These are phyloP conservation scores for Empis livida DNA, from an alignment of 2,888 invertebrate genomes.

Conservation along the genomic window DNA sequence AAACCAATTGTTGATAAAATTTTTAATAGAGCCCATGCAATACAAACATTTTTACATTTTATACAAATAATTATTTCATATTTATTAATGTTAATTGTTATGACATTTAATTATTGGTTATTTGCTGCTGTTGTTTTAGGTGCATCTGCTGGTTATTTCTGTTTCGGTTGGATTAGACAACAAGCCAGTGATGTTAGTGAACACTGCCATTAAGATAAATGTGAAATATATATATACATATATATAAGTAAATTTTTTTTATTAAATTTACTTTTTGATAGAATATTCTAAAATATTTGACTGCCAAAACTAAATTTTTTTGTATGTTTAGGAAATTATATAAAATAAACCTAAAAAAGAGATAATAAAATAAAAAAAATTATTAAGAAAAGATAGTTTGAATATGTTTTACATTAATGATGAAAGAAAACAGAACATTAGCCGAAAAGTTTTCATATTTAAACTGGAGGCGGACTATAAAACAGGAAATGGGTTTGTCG, in stretches of 20 bases:
- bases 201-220: conserved; percentile 24
- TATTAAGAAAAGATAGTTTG: no score
- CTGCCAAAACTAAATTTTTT: no score
- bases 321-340: no score
- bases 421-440: no score
- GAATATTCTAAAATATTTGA: no score
- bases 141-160: conserved; percentile 28
- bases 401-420: no score
- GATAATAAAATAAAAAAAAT: no score
- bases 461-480: not conserved
- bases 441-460: no score
- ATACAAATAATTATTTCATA: conserved; percentile 30
- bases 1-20: conserved; percentile 16
- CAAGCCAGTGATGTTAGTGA: conserved; percentile 24
- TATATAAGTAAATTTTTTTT: no score
- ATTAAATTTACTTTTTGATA: no score
- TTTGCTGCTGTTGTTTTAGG: conserved; percentile 31
- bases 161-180: conserved; percentile 29
- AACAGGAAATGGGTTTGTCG: conserved; percentile 9
- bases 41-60: conserved; percentile 27
- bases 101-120: conserved; percentile 33
- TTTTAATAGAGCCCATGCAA: conserved; percentile 20
- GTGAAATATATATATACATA: not conserved
- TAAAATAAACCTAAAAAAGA: no score
- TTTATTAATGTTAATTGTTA: conserved; percentile 32